Evolutionary conservation across 2,113 vertebrate genomes (phyloP).

Genomic region (Dromas ardeola): DNA sequence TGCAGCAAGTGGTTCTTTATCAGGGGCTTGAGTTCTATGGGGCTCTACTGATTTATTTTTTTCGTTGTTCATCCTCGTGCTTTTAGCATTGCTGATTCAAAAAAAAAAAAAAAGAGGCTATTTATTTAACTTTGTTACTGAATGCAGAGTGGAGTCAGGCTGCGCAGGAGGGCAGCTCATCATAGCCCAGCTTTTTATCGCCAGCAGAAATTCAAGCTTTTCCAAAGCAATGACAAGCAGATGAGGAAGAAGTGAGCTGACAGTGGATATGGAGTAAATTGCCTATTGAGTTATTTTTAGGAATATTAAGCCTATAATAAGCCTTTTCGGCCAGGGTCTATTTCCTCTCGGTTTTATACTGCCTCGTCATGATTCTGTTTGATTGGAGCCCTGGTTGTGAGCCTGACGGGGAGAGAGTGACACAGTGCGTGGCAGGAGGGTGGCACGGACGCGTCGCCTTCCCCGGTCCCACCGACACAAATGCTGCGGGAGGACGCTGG

Average conservation of each 20-base stretch:
- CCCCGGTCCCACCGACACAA: neutral
- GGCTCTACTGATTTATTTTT: neutral
- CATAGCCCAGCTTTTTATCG: rapidly evolving
- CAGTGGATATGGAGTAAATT: neutral
- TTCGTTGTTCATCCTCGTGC: neutral
- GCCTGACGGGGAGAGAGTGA: neutral
- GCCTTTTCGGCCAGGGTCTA: neutral
- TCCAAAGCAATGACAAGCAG: neutral
- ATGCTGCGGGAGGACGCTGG: neutral
- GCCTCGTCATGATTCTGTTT: neutral
- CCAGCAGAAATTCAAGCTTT: neutral
- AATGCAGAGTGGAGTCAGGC: neutral
- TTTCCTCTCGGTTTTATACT: neutral
- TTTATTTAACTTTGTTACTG: neutral
- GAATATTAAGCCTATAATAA: neutral
- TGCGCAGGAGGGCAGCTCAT: neutral
- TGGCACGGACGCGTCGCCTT: rapidly evolving
- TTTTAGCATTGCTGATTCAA: neutral
- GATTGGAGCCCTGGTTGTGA: neutral
- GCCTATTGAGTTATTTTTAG: neutral
- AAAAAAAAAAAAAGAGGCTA: neutral
- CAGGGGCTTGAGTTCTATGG: rapidly evolving
- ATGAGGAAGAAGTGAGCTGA: rapidly evolving
- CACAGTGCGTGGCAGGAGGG: neutral
- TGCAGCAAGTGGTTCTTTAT: rapidly evolving